Evolutionary conservation across 2,888 invertebrate genomes (phyloP).

Genomic region (Pyralis farinalis): DNA sequence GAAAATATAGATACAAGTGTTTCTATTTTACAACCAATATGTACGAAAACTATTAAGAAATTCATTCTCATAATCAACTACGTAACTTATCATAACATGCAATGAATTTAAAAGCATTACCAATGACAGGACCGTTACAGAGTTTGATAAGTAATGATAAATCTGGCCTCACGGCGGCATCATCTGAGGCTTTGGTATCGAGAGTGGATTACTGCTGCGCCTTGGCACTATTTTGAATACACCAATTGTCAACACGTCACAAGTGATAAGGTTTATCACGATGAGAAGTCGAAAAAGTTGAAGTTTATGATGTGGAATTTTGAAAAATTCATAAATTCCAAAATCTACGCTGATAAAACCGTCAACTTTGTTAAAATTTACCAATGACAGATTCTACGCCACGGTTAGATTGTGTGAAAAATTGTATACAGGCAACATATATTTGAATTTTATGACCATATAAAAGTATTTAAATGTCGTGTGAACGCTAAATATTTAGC

Average conservation of each 20-base stretch:
- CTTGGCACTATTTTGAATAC: constrained; percentile 6
- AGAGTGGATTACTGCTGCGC: constrained; percentile 3
- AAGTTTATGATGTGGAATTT: too few species aligned
- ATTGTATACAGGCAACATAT: too few species aligned
- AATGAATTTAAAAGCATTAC: constrained; percentile 30
- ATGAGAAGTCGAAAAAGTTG: neutral
- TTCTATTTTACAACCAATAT: too few species aligned
- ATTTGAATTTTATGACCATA: too few species aligned
- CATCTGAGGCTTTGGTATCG: constrained; percentile 32
- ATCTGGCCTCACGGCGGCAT: constrained; percentile 51
- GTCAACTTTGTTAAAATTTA: too few species aligned
- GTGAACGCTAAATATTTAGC: too few species aligned
- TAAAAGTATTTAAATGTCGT: too few species aligned
- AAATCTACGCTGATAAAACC: too few species aligned
- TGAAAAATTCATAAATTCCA: too few species aligned
- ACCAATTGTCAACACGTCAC: constrained; percentile 5
- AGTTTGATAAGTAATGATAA: constrained; percentile 31
- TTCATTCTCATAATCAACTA: neutral
- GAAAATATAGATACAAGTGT: too few species aligned
- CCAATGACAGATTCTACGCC: too few species aligned
- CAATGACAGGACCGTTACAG: constrained; percentile 41
- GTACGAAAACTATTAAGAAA: neutral
- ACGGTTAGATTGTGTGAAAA: too few species aligned
- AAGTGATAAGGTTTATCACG: constrained; percentile 5
- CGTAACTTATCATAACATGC: constrained; percentile 16